These are phyloP conservation scores for Acleris sparsana DNA, from an alignment of 2,888 invertebrate species.

Conservation along the genomic window DNA sequence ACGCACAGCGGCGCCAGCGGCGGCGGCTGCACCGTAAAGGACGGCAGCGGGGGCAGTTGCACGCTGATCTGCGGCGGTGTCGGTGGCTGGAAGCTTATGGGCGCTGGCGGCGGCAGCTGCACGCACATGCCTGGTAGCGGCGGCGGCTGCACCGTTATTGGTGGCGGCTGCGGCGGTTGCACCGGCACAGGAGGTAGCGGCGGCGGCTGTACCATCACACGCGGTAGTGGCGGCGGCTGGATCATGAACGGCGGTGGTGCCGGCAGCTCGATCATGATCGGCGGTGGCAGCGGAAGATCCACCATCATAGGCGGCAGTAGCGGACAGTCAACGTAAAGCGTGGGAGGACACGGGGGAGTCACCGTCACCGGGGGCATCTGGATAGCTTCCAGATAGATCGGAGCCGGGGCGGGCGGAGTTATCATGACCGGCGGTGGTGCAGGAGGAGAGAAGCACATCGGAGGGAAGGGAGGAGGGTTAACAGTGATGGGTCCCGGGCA, in stretches of 20 bases:
- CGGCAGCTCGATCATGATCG: conserved; percentile 51
- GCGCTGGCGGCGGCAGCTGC: conserved; percentile 57
- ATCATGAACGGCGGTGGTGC: conserved; percentile 63
- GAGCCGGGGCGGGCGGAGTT: conserved; percentile 53
- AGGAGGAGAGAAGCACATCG: conserved; percentile 57
- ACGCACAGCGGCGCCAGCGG: conserved; percentile 62
- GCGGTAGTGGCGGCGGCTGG: conserved; percentile 69
- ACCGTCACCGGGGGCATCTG: conserved; percentile 64
- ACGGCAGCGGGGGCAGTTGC: conserved; percentile 67
- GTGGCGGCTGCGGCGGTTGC: conserved; percentile 65
- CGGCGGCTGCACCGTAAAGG: conserved; percentile 68
- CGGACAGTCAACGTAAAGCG: conserved; percentile 47
- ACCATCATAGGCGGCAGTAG: conserved; percentile 47
- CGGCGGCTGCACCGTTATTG: conserved; percentile 72
- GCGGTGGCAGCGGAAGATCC: conserved; percentile 48
- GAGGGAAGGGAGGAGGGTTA: conserved; percentile 56
- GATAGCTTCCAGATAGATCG: conserved; percentile 60
- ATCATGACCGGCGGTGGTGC: conserved; percentile 49
- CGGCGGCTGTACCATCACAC: conserved; percentile 69
- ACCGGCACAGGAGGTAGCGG: conserved; percentile 69
- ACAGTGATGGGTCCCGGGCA: conserved; percentile 62
- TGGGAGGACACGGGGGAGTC: conserved; percentile 61
- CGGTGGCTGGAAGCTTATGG: conserved; percentile 35
- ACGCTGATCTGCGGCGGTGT: conserved; percentile 60
- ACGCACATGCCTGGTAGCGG: conserved; percentile 60